Percentiles rank a stretch among this genome's conserved stretches.
These are phyloP conservation scores for Sitta europaea DNA, from an alignment of 2,113 vertebrate genomes.

Conservation along the genomic window DNA sequence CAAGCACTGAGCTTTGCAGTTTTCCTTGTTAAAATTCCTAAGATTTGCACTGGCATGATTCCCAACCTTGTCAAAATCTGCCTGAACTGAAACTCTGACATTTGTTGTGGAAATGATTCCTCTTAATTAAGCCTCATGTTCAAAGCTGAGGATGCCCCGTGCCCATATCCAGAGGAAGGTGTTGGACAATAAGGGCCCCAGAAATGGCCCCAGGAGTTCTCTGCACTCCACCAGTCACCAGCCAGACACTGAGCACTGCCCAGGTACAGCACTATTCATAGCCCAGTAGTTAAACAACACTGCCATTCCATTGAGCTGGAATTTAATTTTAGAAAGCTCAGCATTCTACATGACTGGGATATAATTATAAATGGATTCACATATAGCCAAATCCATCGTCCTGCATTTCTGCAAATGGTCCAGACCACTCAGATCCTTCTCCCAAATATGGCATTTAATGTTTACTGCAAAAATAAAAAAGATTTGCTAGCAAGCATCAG, in stretches of 20 bases:
- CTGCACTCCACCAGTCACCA: neutral
- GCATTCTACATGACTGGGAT: neutral
- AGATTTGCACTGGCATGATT: neutral
- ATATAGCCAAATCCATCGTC: neutral
- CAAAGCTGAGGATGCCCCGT: neutral
- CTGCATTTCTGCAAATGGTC: neutral
- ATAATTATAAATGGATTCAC: neutral
- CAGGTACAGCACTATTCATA: neutral
- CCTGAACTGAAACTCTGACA: neutral
- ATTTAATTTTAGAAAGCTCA: neutral
- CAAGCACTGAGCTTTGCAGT: accelerated
- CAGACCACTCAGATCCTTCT: neutral
- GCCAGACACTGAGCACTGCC: neutral
- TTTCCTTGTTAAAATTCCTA: neutral
- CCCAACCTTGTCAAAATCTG: neutral
- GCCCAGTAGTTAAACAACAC: neutral
- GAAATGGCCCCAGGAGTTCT: neutral
- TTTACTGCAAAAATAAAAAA: neutral
- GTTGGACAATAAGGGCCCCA: neutral
- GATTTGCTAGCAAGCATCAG: neutral
- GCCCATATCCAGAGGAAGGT: neutral
- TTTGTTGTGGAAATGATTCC: neutral
- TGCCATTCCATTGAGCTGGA: neutral
- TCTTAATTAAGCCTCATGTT: neutral
- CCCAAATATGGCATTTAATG: neutral